These are phyloP conservation scores for Drosophila auraria DNA, from an alignment of 1,140 invertebrate genomes.

Conservation along the genomic window DNA sequence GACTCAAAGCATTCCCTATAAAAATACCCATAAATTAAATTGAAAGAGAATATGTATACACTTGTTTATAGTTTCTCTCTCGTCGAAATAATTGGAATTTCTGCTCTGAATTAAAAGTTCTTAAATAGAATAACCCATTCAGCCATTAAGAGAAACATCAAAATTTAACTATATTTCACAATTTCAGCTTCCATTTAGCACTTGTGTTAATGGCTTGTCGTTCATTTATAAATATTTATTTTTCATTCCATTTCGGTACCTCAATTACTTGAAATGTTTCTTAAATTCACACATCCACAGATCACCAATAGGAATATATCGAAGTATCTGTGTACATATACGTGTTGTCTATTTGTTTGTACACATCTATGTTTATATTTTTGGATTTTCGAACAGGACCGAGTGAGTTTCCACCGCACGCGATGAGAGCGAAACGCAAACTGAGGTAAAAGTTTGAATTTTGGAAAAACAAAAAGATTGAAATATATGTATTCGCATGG, in stretches of 20 bases:
- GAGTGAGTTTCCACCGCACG: conserved; percentile 20
- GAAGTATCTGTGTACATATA: background rate
- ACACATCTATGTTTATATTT: conserved; percentile 6
- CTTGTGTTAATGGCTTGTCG: conserved; percentile 27
- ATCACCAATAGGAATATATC: background rate
- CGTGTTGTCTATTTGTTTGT: conserved; percentile 15
- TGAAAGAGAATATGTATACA: conserved; percentile 25
- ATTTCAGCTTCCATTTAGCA: conserved; percentile 26
- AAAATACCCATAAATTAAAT: conserved; percentile 19
- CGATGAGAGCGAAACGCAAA: conserved; percentile 22
- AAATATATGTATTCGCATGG: conserved; percentile 1
- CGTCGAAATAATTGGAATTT: conserved; percentile 27
- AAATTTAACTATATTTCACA: conserved; percentile 29
- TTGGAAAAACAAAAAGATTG: background rate
- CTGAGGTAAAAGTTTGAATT: conserved; percentile 6
- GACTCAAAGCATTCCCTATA: background rate
- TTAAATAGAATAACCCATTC: conserved; percentile 5
- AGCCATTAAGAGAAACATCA: conserved; percentile 19
- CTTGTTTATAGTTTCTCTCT: conserved; percentile 42
- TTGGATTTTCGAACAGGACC: background rate
- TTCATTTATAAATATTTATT: conserved; percentile 35
- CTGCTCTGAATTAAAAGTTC: conserved; percentile 24
- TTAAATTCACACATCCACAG: conserved; percentile 3
- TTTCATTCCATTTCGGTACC: conserved; percentile 24
- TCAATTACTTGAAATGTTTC: conserved; percentile 24